phyloP scores from a whole-genome alignment of 1,140 invertebrate species.

The Atta texana region DNA sequence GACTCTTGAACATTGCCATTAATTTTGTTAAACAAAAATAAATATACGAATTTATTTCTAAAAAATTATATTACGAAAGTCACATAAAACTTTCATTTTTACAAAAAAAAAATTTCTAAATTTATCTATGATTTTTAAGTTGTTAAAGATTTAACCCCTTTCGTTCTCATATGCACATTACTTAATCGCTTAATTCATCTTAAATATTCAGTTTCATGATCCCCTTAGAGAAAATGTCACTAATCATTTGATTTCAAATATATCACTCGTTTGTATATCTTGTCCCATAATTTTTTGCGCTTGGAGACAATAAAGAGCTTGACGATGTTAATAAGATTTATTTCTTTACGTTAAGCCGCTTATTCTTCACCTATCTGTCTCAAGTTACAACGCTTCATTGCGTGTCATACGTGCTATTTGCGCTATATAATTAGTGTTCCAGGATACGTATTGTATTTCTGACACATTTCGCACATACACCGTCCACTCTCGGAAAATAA shows the following conservation, averaged over 20 bases:
- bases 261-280: not conserved
- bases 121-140: no score
- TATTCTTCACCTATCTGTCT: not conserved
- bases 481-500: conserved; percentile 42
- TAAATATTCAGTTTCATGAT: conserved; percentile 33
- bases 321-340: not conserved
- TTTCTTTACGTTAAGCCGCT: conserved; percentile 18
- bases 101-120: no score
- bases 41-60: no score
- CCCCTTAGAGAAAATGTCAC: not conserved
- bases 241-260: not conserved
- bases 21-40: no score
- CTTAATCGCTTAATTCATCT: not conserved
- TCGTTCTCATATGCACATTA: not conserved
- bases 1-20: no score
- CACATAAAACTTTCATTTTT: no score
- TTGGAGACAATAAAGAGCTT: not conserved
- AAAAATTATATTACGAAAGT: no score
- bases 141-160: no score
- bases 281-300: not conserved
- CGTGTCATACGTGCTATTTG: not conserved
- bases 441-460: conserved; percentile 14
- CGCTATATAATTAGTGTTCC: conserved; percentile 37
- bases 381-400: not conserved
- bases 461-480: conserved; percentile 29